phyloP scores from a whole-genome alignment of 2,888 invertebrate genomes.

The Lycia hirtaria region DNA sequence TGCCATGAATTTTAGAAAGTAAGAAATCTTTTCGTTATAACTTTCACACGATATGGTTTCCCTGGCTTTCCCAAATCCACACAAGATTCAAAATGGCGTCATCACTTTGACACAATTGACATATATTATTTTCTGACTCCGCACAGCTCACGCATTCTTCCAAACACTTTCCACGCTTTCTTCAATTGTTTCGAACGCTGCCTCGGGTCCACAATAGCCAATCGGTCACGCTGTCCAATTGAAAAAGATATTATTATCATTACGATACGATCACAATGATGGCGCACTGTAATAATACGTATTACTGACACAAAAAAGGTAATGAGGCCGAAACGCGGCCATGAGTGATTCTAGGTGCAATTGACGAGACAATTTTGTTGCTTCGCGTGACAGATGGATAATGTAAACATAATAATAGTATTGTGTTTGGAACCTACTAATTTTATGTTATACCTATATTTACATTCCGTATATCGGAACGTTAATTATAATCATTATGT shows the following conservation, averaged over 20 bases:
- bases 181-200: conserved; percentile 22
- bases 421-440: neutral
- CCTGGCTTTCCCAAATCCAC: neutral
- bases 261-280: conserved; percentile 56
- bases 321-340: conserved; percentile 41
- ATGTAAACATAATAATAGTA: conserved; percentile 26
- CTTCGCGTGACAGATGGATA: conserved; percentile 24
- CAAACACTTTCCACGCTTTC: conserved; percentile 21
- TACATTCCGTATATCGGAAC: neutral
- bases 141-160: conserved; percentile 2
- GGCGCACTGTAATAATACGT: conserved; percentile 41
- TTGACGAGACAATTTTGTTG: conserved; percentile 30
- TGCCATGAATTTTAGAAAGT: neutral
- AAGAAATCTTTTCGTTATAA: neutral
- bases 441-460: neutral
- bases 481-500: neutral
- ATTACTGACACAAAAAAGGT: conserved; percentile 42
- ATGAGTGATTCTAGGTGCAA: conserved; percentile 26
- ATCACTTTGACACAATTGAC: conserved; percentile 43
- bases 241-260: conserved; percentile 62
- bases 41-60: conserved; percentile 1
- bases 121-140: conserved; percentile 19
- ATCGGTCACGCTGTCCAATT: conserved; percentile 54
- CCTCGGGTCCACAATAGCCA: conserved; percentile 20
- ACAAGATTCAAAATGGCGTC: conserved; percentile 12